phyloP scores from a whole-genome alignment of 2,888 invertebrate genomes.

The Metallyticus violacea region DNA sequence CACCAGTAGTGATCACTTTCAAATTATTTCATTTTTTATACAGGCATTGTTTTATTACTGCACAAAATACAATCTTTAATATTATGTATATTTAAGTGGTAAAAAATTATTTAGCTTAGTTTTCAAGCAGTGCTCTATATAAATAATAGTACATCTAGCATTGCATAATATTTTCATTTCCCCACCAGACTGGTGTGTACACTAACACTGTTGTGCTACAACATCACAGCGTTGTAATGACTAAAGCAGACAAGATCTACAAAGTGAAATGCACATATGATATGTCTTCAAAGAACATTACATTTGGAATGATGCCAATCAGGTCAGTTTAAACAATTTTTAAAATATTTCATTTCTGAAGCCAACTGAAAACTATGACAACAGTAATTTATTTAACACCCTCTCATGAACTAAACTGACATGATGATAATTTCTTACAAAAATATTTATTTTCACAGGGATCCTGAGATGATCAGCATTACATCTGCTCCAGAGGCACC shows the following conservation, averaged over 20 bases:
- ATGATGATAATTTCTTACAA: no score
- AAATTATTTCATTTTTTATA: no score
- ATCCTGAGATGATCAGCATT: conserved; percentile 94
- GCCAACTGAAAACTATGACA: neutral
- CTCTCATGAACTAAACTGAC: no score
- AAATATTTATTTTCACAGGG: conserved; percentile 53
- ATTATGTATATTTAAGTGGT: no score
- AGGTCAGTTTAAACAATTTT: conserved; percentile 53
- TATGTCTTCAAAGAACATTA: conserved; percentile 94
- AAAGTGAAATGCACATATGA: conserved; percentile 95
- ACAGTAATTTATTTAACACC: neutral
- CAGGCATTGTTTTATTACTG: no score
- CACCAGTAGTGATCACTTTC: no score
- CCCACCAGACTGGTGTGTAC: conserved; percentile 81
- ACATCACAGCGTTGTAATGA: conserved; percentile 95
- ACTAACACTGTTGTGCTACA: conserved; percentile 92
- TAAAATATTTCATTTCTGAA: neutral
- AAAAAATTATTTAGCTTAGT: no score
- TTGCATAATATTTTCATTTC: neutral
- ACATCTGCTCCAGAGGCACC: conserved; percentile 94
- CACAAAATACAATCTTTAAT: no score
- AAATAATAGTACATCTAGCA: neutral
- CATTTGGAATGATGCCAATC: conserved; percentile 97
- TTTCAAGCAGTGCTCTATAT: no score
- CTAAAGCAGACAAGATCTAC: conserved; percentile 94